Conservation (phyloP, 2,113 vertebrate genomes). For the Eonycteris spelaea region DNA sequence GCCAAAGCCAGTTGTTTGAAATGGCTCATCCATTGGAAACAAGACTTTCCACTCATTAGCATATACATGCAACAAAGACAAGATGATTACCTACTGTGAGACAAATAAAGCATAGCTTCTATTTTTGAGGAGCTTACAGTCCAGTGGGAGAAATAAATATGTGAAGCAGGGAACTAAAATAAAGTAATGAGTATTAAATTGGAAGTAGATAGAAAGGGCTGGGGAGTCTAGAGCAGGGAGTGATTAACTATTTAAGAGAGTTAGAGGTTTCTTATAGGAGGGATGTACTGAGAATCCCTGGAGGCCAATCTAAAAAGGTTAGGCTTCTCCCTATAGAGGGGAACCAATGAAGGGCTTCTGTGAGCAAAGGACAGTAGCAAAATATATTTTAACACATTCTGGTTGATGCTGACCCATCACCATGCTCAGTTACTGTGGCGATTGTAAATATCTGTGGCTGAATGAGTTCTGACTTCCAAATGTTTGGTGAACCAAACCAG, state of each 20-base stretch:
- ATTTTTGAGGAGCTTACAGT: background rate
- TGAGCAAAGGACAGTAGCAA: background rate
- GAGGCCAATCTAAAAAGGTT: background rate
- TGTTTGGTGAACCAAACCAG: background rate
- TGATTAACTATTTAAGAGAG: background rate
- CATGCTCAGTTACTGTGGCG: background rate
- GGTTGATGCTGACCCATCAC: background rate
- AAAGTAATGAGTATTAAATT: background rate
- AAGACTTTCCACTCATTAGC: background rate
- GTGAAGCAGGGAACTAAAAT: background rate
- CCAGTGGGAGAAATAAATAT: background rate
- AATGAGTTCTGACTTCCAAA: conserved; percentile 33
- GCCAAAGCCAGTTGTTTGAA: background rate
- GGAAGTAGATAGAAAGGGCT: background rate
- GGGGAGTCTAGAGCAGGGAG: background rate
- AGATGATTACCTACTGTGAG: background rate
- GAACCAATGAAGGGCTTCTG: background rate
- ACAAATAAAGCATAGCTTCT: background rate
- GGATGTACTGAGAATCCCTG: background rate
- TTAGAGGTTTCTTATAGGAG: background rate
- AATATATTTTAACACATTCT: background rate
- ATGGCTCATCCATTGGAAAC: background rate
- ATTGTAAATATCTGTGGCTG: background rate
- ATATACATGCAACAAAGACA: background rate
- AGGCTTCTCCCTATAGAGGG: background rate